Percentiles rank a stretch among this genome's conserved stretches.
These are phyloP conservation scores for Homarus gammarus DNA, from an alignment of 2,888 invertebrate species.

Conservation along the genomic window DNA sequence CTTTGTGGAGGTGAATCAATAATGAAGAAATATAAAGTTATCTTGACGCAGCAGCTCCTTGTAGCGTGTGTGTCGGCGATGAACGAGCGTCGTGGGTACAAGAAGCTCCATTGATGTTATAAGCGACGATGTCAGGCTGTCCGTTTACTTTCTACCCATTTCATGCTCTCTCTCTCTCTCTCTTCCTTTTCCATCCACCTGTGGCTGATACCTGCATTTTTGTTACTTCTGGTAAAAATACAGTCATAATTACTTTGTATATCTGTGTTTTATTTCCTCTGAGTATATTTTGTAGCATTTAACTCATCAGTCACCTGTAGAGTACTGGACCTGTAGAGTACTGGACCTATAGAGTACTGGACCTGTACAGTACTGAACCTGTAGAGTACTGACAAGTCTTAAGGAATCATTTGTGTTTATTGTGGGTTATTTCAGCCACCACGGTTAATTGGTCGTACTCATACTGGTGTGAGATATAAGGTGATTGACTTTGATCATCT, in stretches of 20 bases:
- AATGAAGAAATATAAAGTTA: not conserved
- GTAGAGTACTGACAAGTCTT: too few species aligned
- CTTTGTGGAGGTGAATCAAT: not conserved
- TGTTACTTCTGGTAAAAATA: conserved; percentile 65
- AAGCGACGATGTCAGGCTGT: not conserved
- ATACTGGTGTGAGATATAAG: too few species aligned
- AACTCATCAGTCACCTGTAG: too few species aligned
- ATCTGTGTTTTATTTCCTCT: conserved; percentile 10
- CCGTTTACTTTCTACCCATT: not conserved
- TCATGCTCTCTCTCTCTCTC: not conserved
- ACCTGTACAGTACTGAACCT: too few species aligned
- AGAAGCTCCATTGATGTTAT: not conserved
- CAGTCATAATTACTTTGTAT: conserved; percentile 65
- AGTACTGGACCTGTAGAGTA: too few species aligned
- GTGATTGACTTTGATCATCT: too few species aligned
- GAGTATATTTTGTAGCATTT: not conserved
- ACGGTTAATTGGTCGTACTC: too few species aligned
- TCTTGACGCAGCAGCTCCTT: conserved; percentile 21
- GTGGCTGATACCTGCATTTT: conserved; percentile 54
- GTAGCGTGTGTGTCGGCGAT: conserved; percentile 14
- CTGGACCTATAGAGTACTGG: too few species aligned
- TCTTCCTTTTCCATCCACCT: conserved; percentile 34
- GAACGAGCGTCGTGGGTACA: not conserved
- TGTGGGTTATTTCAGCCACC: too few species aligned
- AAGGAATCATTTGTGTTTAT: too few species aligned